phyloP scores from a whole-genome alignment of 2,888 invertebrate species.

The Scrobipalpa atriplicella region DNA sequence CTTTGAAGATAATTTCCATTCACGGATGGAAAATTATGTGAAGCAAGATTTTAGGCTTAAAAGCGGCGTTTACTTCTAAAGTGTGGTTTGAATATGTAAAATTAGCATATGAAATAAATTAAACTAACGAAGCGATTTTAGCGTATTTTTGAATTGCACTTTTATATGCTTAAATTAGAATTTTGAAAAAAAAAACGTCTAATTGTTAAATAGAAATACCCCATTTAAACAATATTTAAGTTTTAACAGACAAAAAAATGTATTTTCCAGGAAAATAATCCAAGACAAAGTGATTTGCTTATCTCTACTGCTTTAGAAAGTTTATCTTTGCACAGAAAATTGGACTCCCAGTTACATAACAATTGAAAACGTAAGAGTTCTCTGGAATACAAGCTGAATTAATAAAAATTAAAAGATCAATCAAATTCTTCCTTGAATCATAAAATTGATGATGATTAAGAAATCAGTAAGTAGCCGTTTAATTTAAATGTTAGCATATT shows the following conservation, averaged over 20 bases:
- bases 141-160: too few species aligned
- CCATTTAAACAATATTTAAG: too few species aligned
- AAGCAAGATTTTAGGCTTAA: neutral
- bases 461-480: too few species aligned
- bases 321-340: neutral
- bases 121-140: too few species aligned
- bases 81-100: too few species aligned
- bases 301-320: neutral
- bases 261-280: neutral
- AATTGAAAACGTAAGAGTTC: neutral
- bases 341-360: conserved; percentile 3
- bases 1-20: conserved; percentile 3
- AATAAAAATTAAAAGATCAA: neutral
- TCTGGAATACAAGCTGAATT: neutral
- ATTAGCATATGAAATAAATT: too few species aligned
- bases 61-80: too few species aligned
- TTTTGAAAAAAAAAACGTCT: too few species aligned
- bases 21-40: neutral
- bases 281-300: neutral
- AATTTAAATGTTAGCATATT: too few species aligned
- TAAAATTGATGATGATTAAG: too few species aligned
- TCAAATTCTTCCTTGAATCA: neutral
- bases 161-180: too few species aligned
- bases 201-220: too few species aligned
- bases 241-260: neutral